Evolutionary conservation across 1,140 invertebrate genomes (phyloP), one percentile per base, ranked within the genome.

Genomic region (Nilaparvata lugens): DNA sequence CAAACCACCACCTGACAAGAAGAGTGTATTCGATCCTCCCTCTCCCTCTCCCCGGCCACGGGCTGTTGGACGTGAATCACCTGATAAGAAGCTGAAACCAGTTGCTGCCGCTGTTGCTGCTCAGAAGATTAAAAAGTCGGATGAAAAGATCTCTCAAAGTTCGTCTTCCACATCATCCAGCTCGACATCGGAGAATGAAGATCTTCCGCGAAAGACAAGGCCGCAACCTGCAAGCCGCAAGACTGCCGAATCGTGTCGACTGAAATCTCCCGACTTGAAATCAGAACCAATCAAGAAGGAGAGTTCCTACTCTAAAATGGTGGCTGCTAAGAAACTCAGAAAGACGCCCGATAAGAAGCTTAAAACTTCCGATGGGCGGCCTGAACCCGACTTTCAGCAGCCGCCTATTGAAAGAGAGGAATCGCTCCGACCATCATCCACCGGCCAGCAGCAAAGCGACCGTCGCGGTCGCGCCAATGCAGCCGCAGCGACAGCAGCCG

Each of bases 301-400:
- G 7, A 68, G 70, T 65, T 62, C 74, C 72, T 64, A 71, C 71
- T 60, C 60, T 67, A 64, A 75, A 71, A 54, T 70, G 61, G 62
- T 55, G 62, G 78, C 78, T 67, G 77, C 74, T 68, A 76, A 76
- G 71, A 80, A 78, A 76, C 76, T 80, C 73, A 79, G 78, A 70
- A 84, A 82, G 79, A 79, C 83, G 79, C 83, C 83, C 72, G 85
- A 87, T 75, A 87, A 86, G 85, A 87, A 88, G 84, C 84, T 86
- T 84, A 87, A 87, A 87, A 86, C 84, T 86, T 86, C 84, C 83
- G 84, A 87, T 80, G 82, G 82, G 82, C 80, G 81, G 81, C 81
- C 82, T 82, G 83, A 83, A 81, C 79, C 77, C 76, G 78, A 84
- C 80, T 78, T 82, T 81, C 78, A 82, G 82, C 78, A 83, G 80